phyloP scores from a whole-genome alignment of 2,113 vertebrate genomes.

The Tetrao urogallus region DNA sequence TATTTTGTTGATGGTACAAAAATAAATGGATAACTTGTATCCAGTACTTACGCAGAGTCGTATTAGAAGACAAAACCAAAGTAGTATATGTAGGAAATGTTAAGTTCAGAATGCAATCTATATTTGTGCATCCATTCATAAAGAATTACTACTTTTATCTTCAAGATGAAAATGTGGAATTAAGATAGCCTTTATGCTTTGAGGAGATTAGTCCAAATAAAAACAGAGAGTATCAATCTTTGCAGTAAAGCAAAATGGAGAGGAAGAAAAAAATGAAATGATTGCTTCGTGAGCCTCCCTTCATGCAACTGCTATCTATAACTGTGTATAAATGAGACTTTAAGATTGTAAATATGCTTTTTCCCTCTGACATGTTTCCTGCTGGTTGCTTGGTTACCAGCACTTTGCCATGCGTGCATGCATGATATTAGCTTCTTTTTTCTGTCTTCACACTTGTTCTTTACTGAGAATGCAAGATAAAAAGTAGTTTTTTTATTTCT shows the following conservation, averaged over 20 bases:
- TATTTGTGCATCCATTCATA: neutral
- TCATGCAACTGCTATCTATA: neutral
- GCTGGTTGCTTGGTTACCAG: constrained; percentile 72
- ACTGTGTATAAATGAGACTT: constrained; percentile 38
- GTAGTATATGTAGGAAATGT: neutral
- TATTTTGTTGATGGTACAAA: neutral
- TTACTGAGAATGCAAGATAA: constrained; percentile 9
- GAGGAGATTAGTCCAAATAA: neutral
- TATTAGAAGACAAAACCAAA: neutral
- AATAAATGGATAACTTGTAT: neutral
- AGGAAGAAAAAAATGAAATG: neutral
- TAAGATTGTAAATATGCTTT: constrained; percentile 57
- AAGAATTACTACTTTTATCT: neutral
- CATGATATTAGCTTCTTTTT: constrained; percentile 39
- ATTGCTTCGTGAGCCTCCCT: neutral
- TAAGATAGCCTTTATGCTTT: neutral
- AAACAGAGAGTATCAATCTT: neutral
- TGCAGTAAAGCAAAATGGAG: neutral
- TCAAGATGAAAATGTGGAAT: neutral
- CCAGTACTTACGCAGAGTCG: neutral
- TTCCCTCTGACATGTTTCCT: constrained; percentile 55
- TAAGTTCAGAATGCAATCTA: neutral
- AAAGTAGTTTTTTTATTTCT: constrained; percentile 28
- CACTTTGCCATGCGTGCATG: constrained; percentile 20
- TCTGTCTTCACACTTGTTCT: constrained; percentile 40